Evolutionary conservation across 2,113 vertebrate genomes (phyloP).

Genomic region (Melanocharis versteri): DNA sequence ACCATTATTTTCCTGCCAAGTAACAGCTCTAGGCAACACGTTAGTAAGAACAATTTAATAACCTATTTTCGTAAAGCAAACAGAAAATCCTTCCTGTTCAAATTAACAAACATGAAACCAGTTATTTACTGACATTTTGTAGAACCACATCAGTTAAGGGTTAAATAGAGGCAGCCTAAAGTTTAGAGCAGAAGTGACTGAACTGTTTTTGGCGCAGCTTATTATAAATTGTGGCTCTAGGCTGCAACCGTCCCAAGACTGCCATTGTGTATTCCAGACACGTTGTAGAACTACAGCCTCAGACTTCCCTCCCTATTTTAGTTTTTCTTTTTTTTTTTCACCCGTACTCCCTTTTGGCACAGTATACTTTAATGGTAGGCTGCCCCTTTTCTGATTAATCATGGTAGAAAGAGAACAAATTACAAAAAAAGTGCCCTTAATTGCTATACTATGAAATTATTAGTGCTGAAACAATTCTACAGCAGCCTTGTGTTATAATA

Average conservation of each 20-base stretch:
- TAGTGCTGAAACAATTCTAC: conserved; percentile 12
- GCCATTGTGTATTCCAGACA: conserved; percentile 42
- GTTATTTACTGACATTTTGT: not conserved
- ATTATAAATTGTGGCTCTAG: conserved; percentile 44
- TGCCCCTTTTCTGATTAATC: conserved; percentile 43
- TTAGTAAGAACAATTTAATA: not conserved
- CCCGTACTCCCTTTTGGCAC: not conserved
- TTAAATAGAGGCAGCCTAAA: not conserved
- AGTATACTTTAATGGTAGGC: conserved; percentile 10
- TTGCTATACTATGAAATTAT: not conserved
- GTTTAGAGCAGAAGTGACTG: conserved; percentile 9
- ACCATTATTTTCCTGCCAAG: not conserved
- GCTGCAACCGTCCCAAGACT: conserved; percentile 43
- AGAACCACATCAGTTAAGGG: not conserved
- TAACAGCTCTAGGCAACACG: not conserved
- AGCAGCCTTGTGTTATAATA: not conserved
- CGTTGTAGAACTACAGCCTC: not conserved
- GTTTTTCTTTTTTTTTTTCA: not conserved
- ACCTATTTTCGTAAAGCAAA: not conserved
- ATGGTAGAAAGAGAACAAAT: conserved; percentile 13
- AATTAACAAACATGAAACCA: not conserved
- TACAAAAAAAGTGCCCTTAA: not conserved
- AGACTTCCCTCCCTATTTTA: conserved; percentile 10
- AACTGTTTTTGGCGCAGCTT: not conserved
- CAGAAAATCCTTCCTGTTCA: not conserved